Conservation (phyloP, 2,797 vertebrate genomes). For the Myotis planiceps region DNA sequence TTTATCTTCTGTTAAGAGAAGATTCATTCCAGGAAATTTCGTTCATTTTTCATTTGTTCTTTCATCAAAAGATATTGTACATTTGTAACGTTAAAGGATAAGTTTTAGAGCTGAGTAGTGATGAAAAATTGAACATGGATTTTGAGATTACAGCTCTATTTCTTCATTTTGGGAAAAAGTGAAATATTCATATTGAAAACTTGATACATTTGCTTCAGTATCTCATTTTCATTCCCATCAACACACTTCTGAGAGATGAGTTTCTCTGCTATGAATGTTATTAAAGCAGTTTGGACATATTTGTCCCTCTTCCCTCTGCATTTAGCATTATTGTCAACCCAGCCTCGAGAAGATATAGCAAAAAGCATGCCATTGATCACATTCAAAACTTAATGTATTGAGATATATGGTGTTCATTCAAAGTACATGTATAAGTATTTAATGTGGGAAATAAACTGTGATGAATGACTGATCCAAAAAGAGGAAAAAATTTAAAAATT, state of each 20-base stretch:
- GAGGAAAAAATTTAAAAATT: neutral
- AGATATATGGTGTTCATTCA: neutral
- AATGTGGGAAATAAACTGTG: neutral
- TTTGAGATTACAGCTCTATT: neutral
- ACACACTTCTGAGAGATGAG: neutral
- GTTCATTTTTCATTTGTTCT: constrained; percentile 1
- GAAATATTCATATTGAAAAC: neutral
- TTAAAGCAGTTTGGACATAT: neutral
- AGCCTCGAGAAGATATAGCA: neutral
- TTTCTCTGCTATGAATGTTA: neutral
- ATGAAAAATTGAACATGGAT: neutral
- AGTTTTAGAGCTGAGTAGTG: neutral
- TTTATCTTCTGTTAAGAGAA: neutral
- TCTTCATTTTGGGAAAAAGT: neutral
- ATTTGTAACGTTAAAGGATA: neutral
- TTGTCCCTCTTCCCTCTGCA: neutral
- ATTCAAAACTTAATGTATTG: neutral
- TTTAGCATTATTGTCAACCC: neutral
- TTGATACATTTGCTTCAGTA: neutral
- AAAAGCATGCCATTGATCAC: neutral
- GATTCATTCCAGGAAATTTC: neutral
- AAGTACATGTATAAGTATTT: neutral
- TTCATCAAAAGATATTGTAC: neutral
- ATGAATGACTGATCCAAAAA: neutral
- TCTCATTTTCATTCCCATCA: neutral